Conservation (phyloP, 2,888 invertebrate species). For the Himalopsyche kuldschensis region DNA sequence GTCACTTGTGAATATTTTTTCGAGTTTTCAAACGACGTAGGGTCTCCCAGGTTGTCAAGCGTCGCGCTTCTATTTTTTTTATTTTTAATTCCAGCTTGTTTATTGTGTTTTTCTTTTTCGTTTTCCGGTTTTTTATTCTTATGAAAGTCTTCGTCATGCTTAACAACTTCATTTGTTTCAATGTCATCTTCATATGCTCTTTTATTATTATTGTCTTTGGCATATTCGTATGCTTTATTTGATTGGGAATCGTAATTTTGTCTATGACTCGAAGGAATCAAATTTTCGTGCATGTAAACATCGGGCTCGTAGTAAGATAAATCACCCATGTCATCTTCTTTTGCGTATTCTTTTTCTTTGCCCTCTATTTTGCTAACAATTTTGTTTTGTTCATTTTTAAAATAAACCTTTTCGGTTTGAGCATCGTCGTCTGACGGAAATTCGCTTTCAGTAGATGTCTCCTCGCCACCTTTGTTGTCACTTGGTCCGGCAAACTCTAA, state of each 20-base stretch:
- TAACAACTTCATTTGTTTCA: background rate
- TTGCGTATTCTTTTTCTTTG: constrained; percentile 36
- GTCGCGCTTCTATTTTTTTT: background rate
- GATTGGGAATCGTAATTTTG: background rate
- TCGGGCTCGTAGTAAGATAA: constrained; percentile 34
- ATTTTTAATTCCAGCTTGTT: background rate
- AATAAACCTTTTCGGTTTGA: background rate
- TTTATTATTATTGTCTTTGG: background rate
- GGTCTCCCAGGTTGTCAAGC: background rate
- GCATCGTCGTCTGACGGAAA: background rate
- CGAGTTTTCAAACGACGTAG: background rate
- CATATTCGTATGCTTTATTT: background rate
- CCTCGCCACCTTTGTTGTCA: constrained; percentile 6
- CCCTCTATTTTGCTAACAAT: background rate
- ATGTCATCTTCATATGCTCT: background rate
- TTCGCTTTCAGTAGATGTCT: background rate
- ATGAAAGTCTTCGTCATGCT: background rate
- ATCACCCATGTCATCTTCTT: constrained; percentile 40
- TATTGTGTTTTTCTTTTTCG: background rate
- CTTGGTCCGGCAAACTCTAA: constrained; percentile 11
- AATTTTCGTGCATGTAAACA: constrained; percentile 19
- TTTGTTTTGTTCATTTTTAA: background rate
- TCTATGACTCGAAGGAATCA: background rate
- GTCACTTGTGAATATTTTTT: background rate
- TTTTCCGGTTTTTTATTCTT: background rate